Percentiles rank a stretch among this genome's conserved stretches.
Conservation (phyloP, 2,888 invertebrate genomes). For the Tipula vernalis region DNA sequence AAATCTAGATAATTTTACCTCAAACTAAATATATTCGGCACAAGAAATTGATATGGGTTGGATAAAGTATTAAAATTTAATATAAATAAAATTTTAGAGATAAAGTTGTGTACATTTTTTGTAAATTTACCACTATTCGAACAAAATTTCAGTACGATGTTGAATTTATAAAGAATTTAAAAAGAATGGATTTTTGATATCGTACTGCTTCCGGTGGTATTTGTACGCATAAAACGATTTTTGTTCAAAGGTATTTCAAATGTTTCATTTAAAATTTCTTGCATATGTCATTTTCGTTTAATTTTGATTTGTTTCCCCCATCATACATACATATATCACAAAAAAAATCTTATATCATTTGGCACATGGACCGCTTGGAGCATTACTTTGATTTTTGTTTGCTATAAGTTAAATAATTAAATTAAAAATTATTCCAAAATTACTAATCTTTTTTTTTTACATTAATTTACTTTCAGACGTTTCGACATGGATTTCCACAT, state of each 20-base stretch:
- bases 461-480: slow-evolving; percentile 59
- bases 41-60: background rate
- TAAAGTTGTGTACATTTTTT: background rate
- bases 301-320: background rate
- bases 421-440: background rate
- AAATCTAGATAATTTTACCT: background rate
- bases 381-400: background rate
- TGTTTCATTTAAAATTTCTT: background rate
- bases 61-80: background rate
- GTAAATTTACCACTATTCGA: background rate
- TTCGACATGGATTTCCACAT: slow-evolving; percentile 97
- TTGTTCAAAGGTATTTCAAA: background rate
- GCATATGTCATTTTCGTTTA: background rate
- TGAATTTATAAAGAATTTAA: background rate
- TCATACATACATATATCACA: background rate
- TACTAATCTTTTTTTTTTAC: slow-evolving; percentile 12
- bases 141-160: background rate
- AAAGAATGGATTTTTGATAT: background rate
- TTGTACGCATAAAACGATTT: background rate
- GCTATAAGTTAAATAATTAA: background rate
- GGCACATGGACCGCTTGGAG: background rate
- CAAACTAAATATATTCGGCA: background rate
- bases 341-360: background rate
- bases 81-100: background rate
- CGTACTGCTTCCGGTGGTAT: background rate